phyloP scores from a whole-genome alignment of 2,113 vertebrate genomes.

The Apus apus region DNA sequence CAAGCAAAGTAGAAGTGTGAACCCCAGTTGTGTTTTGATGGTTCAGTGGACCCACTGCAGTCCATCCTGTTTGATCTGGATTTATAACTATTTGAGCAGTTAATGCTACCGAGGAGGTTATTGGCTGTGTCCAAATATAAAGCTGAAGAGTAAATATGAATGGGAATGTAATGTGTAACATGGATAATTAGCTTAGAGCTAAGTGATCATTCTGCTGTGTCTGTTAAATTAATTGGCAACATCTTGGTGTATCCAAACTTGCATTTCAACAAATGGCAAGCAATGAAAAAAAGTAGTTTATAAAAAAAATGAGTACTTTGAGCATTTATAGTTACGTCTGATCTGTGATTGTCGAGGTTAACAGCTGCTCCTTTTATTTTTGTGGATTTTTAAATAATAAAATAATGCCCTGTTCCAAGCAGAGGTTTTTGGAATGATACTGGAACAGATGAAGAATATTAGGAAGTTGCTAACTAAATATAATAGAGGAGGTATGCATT shows the following conservation, averaged over 20 bases:
- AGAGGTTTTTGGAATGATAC: neutral
- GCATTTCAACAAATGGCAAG: neutral
- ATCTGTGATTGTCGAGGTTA: conserved; percentile 13
- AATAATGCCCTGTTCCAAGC: neutral
- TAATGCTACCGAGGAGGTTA: neutral
- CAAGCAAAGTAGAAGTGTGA: neutral
- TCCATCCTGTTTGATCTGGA: conserved; percentile 24
- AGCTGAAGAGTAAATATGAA: conserved; percentile 6
- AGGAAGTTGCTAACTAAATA: conserved; percentile 21
- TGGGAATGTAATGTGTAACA: neutral
- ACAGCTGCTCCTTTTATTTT: conserved; percentile 36
- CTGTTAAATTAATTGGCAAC: conserved; percentile 28
- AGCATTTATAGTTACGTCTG: neutral
- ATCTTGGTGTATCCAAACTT: neutral
- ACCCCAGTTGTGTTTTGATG: neutral
- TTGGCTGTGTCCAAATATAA: conserved; percentile 24
- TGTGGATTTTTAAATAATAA: conserved; percentile 23
- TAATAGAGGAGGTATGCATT: conserved; percentile 12
- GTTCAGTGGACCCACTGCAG: conserved; percentile 3
- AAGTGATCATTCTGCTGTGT: neutral
- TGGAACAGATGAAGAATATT: conserved; percentile 16
- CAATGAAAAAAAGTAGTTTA: neutral
- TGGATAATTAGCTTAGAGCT: conserved; percentile 18
- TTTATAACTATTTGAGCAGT: conserved; percentile 22
- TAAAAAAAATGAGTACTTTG: neutral